phyloP scores from a whole-genome alignment of 2,797 vertebrate genomes.

The Sebastes kiyomatsui region DNA sequence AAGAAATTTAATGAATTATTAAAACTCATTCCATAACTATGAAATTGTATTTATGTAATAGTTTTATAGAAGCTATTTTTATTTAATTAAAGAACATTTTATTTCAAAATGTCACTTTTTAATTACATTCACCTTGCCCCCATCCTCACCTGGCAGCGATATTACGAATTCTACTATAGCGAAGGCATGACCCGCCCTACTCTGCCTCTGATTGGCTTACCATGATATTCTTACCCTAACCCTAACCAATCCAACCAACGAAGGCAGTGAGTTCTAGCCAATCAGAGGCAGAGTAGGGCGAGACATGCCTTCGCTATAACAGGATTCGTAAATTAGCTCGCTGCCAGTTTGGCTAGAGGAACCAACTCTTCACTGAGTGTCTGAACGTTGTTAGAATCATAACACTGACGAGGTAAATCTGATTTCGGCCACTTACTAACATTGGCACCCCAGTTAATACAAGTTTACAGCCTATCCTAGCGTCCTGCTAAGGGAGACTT shows the following conservation, averaged over 20 bases:
- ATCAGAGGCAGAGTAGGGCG: too few species aligned
- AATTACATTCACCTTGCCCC: neutral
- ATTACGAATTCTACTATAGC: too few species aligned
- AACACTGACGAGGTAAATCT: neutral
- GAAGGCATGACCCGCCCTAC: too few species aligned
- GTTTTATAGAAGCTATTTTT: neutral
- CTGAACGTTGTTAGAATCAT: neutral
- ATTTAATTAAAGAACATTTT: neutral
- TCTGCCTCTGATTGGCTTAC: too few species aligned
- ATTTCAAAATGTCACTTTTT: neutral
- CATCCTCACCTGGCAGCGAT: neutral
- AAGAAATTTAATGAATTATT: neutral
- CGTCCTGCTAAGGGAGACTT: neutral
- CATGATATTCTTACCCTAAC: too few species aligned
- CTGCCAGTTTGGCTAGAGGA: too few species aligned
- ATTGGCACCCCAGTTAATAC: neutral
- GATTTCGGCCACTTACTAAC: neutral
- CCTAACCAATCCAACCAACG: too few species aligned
- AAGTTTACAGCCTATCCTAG: neutral
- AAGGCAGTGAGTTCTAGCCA: too few species aligned
- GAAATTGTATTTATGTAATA: neutral
- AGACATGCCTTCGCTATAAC: fast-evolving
- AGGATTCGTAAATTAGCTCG: too few species aligned
- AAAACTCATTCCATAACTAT: neutral
- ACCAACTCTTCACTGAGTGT: too few species aligned